These are phyloP conservation scores for Drosophila lacteicornis DNA, from an alignment of 1,140 invertebrate species.

Conservation along the genomic window DNA sequence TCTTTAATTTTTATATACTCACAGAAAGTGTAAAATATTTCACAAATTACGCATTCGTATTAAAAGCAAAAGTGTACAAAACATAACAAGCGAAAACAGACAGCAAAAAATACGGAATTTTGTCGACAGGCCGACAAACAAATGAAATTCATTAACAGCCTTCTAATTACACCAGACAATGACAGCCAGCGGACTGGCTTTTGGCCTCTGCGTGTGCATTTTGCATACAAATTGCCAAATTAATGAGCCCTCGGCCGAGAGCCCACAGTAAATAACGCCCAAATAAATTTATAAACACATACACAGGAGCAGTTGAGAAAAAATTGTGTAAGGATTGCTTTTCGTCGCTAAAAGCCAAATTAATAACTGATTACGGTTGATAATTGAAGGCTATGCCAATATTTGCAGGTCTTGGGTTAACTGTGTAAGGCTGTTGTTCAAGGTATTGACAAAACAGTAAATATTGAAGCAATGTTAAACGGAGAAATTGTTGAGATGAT, in stretches of 20 bases:
- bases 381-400: constrained; percentile 45
- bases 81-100: constrained; percentile 14
- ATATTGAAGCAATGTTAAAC: neutral
- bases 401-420: neutral
- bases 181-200: constrained; percentile 40
- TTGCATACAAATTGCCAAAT: constrained; percentile 83
- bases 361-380: constrained; percentile 46
- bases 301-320: constrained; percentile 3
- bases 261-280: constrained; percentile 39
- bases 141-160: constrained; percentile 81
- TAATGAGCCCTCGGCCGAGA: constrained; percentile 63
- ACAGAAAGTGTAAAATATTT: constrained; percentile 1
- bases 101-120: constrained; percentile 29
- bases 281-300: constrained; percentile 63
- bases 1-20: neutral
- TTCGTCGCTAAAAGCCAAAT: constrained; percentile 15
- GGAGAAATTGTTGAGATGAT: too few relatives aligned
- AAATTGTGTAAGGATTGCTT: constrained; percentile 3
- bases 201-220: constrained; percentile 67
- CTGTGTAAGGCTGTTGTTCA: neutral
- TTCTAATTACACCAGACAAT: constrained; percentile 81
- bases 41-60: constrained; percentile 47
- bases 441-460: neutral
- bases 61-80: constrained; percentile 54
- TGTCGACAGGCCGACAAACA: constrained; percentile 61